phyloP scores from a whole-genome alignment of 2,888 invertebrate species.

The Pseudococcus jackbeardsleyi region DNA sequence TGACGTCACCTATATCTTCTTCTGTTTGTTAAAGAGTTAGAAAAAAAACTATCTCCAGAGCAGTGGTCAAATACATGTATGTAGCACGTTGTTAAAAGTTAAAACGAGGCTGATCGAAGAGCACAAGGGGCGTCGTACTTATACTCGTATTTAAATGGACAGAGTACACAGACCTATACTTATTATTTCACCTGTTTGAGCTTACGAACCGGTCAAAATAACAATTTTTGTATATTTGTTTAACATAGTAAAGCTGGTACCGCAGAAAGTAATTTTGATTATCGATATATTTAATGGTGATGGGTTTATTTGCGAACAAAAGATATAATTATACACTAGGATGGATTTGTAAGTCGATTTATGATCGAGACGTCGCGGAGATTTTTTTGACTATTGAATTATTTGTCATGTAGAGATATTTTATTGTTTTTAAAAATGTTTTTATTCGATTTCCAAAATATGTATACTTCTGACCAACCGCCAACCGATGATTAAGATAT shows the following conservation, averaged over 20 bases:
- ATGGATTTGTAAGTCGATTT: no score
- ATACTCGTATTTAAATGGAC: background rate
- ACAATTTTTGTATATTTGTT: background rate
- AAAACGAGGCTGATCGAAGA: background rate
- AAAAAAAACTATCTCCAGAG: constrained; percentile 1
- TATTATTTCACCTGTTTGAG: background rate
- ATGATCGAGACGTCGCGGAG: background rate
- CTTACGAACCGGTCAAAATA: background rate
- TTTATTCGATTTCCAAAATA: background rate
- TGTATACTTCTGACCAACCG: background rate
- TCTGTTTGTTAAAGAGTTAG: constrained; percentile 40
- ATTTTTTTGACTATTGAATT: background rate
- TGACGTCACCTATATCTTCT: constrained; percentile 56
- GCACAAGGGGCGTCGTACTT: constrained; percentile 7
- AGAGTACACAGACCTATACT: background rate
- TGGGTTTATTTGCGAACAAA: background rate
- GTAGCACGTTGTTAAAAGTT: constrained; percentile 34
- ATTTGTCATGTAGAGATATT: background rate
- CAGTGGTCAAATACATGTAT: constrained; percentile 39
- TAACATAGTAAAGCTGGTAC: constrained; percentile 13
- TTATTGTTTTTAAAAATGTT: background rate
- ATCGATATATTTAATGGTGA: background rate
- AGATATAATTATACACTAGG: no score
- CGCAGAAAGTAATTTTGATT: background rate
- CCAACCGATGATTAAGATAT: background rate